Evolutionary conservation across 2,888 invertebrate species (phyloP).

Genomic region (Drosophila hamatofila): DNA sequence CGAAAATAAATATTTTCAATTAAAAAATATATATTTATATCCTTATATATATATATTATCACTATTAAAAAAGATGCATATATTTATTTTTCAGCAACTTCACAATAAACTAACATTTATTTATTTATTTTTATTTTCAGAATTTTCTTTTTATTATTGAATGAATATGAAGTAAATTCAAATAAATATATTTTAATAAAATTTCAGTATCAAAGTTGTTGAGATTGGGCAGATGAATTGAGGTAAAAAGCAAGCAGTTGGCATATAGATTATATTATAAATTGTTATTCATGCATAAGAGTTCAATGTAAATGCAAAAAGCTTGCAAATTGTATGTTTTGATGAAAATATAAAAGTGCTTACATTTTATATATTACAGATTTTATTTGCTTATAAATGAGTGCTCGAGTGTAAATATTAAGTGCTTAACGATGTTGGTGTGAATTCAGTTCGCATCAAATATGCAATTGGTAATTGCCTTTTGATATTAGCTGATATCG

Average conservation of each 20-base stretch:
- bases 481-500: not conserved
- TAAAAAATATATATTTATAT: too few species aligned
- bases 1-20: too few species aligned
- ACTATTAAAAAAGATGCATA: too few species aligned
- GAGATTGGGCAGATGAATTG: not conserved
- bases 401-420: not conserved
- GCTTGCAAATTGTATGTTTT: not conserved
- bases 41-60: too few species aligned
- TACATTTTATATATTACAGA: not conserved
- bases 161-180: not conserved
- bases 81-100: too few species aligned
- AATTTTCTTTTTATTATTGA: too few species aligned
- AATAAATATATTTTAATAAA: not conserved
- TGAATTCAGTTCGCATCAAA: not conserved
- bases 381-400: not conserved
- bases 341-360: not conserved
- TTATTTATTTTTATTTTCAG: too few species aligned
- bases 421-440: not conserved
- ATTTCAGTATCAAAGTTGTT: not conserved
- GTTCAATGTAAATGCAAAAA: not conserved
- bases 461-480: conserved; percentile 6
- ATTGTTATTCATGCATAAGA: not conserved
- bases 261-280: not conserved
- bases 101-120: too few species aligned
- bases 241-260: not conserved